Evolutionary conservation across 2,797 vertebrate species (phyloP).

Genomic region (Staurois parvus): DNA sequence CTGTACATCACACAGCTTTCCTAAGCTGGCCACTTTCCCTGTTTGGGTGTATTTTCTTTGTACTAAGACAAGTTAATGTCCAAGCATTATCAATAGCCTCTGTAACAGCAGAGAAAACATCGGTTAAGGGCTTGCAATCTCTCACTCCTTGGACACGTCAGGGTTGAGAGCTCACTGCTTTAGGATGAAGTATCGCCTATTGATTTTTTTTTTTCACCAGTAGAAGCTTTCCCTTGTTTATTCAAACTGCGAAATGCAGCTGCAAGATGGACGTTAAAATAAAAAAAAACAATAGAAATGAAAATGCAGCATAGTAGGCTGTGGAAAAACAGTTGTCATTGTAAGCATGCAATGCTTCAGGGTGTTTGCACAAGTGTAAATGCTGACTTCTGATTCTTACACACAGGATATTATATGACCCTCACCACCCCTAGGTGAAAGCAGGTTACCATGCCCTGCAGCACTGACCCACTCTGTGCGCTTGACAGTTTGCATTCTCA

Average conservation of each 20-base stretch:
- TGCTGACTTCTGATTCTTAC: not conserved
- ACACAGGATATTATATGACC: not conserved
- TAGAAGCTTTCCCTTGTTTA: not conserved
- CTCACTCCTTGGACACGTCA: slow-evolving; percentile 35
- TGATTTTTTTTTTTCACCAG: slow-evolving; percentile 49
- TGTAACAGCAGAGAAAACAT: slow-evolving; percentile 40
- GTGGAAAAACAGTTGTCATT: too few species aligned
- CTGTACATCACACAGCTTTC: not conserved
- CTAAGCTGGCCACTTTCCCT: slow-evolving; percentile 1
- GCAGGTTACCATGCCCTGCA: too few species aligned
- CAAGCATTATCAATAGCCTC: slow-evolving; percentile 36
- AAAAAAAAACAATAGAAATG: not conserved
- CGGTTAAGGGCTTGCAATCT: slow-evolving; percentile 30
- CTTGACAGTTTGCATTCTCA: too few species aligned
- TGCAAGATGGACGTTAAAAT: too few species aligned
- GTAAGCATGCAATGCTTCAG: too few species aligned
- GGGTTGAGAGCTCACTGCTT: slow-evolving; percentile 36
- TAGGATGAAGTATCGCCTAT: slow-evolving; percentile 56
- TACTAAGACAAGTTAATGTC: slow-evolving; percentile 35
- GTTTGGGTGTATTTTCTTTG: slow-evolving; percentile 26
- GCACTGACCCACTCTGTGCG: too few species aligned
- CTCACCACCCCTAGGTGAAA: not conserved
- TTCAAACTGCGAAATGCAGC: not conserved
- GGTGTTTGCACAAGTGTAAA: not conserved
- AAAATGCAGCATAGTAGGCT: not conserved